Conservation (phyloP, 2,113 vertebrate species). For the Cercopithecus mona region DNA sequence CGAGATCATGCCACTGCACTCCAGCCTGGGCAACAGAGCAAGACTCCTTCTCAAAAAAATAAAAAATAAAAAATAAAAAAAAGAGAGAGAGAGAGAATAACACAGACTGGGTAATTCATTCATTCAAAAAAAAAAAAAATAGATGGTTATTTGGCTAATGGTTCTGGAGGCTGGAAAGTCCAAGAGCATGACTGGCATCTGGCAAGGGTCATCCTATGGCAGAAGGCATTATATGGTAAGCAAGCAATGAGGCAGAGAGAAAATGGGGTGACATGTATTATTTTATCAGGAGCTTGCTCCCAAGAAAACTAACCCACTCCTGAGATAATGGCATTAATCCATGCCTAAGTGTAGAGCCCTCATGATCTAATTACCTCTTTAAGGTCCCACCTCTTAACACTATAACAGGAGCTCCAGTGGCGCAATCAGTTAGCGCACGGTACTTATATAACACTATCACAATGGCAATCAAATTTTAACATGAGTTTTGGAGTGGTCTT, state of each 20-base stretch:
- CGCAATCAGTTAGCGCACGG: too few relatives aligned
- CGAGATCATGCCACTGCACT: too few relatives aligned
- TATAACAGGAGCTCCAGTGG: not conserved
- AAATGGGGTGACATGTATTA: not conserved
- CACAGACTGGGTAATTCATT: not conserved
- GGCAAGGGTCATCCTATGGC: not conserved
- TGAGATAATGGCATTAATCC: not conserved
- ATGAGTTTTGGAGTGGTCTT: not conserved
- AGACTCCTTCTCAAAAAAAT: too few relatives aligned
- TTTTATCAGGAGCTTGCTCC: too few relatives aligned
- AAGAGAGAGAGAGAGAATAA: not conserved
- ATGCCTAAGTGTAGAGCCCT: not conserved
- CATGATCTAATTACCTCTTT: not conserved
- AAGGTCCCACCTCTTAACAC: not conserved
- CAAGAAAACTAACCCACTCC: not conserved
- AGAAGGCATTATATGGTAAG: not conserved
- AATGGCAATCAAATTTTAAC: not conserved
- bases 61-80: too few relatives aligned
- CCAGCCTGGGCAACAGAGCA: too few relatives aligned
- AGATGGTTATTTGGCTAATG: not conserved
- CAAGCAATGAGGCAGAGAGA: not conserved
- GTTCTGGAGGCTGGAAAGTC: not conserved
- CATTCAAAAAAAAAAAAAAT: not conserved
- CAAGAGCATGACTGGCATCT: not conserved
- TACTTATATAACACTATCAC: not conserved